A percentile compares a stretch with the other conserved stretches of the same genome.
Conservation (phyloP, 2,797 vertebrate genomes). For the Leptodactylus fallax region DNA sequence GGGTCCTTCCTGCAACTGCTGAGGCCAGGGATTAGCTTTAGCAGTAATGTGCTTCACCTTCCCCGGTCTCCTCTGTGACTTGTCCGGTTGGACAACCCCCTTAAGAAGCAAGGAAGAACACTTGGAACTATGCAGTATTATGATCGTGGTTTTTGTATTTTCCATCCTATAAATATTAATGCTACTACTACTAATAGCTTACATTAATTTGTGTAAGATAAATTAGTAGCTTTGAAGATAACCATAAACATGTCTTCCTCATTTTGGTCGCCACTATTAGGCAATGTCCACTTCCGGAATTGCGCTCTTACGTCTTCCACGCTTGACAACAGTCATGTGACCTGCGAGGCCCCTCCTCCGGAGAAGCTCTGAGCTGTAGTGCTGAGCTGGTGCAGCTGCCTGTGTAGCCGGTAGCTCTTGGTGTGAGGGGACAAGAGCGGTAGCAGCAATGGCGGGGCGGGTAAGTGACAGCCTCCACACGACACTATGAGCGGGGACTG, state of each 20-base stretch:
- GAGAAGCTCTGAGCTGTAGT: not conserved
- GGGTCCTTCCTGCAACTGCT: no score
- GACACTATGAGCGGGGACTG: not conserved
- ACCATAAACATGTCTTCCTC: constrained; percentile 11
- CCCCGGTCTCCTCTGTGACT: no score
- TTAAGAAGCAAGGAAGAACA: no score
- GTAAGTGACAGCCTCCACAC: not conserved
- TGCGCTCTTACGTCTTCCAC: not conserved
- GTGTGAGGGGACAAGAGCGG: constrained; percentile 5
- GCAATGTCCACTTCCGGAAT: not conserved
- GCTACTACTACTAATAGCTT: no score
- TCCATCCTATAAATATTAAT: no score
- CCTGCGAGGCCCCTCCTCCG: not conserved
- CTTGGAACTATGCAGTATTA: no score
- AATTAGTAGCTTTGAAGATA: no score
- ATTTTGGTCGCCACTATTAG: not conserved
- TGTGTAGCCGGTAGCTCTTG: constrained; percentile 1
- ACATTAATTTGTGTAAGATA: no score
- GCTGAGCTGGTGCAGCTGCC: constrained; percentile 30
- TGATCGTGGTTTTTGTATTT: no score
- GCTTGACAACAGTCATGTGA: constrained; percentile 15
- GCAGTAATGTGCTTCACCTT: no score
- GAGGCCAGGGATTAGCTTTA: no score
- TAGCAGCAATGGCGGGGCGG: constrained; percentile 16
- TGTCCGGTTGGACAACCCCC: no score